Evolutionary conservation across 2,113 vertebrate species (phyloP).

Genomic region (Tricholaema leucomelas): DNA sequence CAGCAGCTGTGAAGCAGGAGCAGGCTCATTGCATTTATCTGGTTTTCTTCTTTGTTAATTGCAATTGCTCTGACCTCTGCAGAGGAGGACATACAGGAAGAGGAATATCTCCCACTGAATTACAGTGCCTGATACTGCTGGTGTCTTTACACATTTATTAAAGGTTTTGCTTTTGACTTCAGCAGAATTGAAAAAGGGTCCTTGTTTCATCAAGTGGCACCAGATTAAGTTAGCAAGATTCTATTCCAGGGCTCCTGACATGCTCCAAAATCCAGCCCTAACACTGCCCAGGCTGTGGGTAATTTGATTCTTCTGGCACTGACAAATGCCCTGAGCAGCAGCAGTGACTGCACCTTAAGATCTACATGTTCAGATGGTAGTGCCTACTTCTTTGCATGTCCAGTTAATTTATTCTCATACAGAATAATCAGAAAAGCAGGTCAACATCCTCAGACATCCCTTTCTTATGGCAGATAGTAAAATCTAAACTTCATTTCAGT

Average conservation of each 20-base stretch:
- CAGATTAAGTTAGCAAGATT: not conserved
- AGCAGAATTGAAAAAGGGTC: not conserved
- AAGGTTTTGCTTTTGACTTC: not conserved
- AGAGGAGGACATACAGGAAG: not conserved
- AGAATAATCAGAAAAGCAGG: not conserved
- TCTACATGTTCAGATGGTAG: not conserved
- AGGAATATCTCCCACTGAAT: not conserved
- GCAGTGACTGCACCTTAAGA: not conserved
- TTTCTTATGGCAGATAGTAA: not conserved
- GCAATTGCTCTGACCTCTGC: not conserved
- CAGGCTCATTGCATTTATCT: not conserved
- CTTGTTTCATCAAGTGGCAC: not conserved
- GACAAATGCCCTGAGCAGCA: not conserved
- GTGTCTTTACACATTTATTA: not conserved
- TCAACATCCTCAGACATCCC: not conserved
- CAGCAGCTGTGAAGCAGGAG: not conserved
- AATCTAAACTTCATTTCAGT: not conserved
- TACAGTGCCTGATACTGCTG: not conserved
- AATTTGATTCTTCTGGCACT: conserved; percentile 1
- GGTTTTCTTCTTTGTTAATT: not conserved
- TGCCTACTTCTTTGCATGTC: not conserved
- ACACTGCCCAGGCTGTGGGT: not conserved
- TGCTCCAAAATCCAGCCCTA: not conserved
- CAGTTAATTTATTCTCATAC: not conserved
- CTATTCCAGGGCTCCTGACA: conserved; percentile 11